phyloP scores from a whole-genome alignment of 2,797 vertebrate species.

The Eulemur albifrons region DNA sequence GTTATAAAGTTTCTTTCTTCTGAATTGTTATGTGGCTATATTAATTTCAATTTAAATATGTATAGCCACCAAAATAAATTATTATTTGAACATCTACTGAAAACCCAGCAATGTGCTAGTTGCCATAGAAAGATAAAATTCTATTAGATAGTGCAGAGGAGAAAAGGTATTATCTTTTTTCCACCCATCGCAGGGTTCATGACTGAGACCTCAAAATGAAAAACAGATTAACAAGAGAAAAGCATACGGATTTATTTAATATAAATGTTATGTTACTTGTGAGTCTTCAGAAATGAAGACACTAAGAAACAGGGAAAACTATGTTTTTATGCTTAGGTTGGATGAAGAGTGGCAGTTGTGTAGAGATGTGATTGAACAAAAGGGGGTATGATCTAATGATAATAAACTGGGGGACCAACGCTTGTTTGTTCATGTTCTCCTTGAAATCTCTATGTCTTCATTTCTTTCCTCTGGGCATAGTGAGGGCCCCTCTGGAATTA shows the following conservation, averaged over 20 bases:
- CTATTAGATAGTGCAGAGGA: background rate
- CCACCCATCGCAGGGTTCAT: background rate
- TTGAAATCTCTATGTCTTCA: background rate
- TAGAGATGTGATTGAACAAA: background rate
- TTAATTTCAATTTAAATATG: slow-evolving; percentile 25
- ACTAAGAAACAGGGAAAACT: background rate
- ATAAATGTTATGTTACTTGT: background rate
- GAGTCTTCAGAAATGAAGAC: background rate
- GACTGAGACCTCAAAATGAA: background rate
- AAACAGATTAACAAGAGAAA: background rate
- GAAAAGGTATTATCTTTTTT: background rate
- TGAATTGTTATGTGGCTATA: background rate
- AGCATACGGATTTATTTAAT: background rate
- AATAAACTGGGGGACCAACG: background rate
- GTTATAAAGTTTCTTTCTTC: background rate
- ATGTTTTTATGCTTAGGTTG: background rate
- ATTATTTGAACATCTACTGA: background rate
- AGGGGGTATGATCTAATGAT: background rate
- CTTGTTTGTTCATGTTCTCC: background rate
- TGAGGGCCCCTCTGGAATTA: background rate
- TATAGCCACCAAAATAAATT: background rate
- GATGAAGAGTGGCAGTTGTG: background rate
- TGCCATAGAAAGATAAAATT: background rate
- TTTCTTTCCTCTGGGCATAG: background rate
- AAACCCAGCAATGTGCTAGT: background rate